phyloP scores from a whole-genome alignment of 2,888 invertebrate genomes.

The Ganaspis brasiliensis region DNA sequence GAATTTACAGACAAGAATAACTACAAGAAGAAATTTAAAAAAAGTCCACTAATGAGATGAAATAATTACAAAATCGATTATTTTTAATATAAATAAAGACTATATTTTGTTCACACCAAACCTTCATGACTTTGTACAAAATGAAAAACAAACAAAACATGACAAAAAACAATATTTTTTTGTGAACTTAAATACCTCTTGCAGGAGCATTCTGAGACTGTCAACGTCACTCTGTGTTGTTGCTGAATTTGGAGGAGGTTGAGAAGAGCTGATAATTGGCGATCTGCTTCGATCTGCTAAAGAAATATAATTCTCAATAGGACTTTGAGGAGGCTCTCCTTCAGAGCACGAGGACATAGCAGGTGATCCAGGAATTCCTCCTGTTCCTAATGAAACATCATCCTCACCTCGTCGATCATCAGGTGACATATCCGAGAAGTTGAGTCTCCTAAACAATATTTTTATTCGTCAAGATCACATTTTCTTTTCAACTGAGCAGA shows the following conservation, averaged over 20 bases:
- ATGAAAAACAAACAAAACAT: conserved; percentile 35
- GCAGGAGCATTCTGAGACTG: conserved; percentile 87
- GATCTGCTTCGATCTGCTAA: conserved; percentile 76
- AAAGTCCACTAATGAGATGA: no score
- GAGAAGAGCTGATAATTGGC: conserved; percentile 76
- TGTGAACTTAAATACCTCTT: conserved; percentile 86
- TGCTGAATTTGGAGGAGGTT: conserved; percentile 80
- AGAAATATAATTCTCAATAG: conserved; percentile 75
- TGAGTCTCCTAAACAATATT: conserved; percentile 69
- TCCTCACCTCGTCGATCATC: conserved; percentile 72
- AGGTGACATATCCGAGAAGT: conserved; percentile 76
- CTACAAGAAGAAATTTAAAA: no score
- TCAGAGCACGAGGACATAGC: conserved; percentile 78
- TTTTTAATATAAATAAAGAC: no score
- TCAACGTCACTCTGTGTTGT: conserved; percentile 84
- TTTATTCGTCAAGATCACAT: background rate
- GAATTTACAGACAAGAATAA: no score
- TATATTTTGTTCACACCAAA: no score
- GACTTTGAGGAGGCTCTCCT: conserved; percentile 77
- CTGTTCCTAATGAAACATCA: conserved; percentile 69
- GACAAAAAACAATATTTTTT: conserved; percentile 40
- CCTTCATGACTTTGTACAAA: no score
- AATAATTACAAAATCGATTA: no score
- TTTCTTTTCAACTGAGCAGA: background rate
- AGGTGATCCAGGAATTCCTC: conserved; percentile 76